phyloP scores from a whole-genome alignment of 1,140 invertebrate species.

The Anastrepha obliqua region DNA sequence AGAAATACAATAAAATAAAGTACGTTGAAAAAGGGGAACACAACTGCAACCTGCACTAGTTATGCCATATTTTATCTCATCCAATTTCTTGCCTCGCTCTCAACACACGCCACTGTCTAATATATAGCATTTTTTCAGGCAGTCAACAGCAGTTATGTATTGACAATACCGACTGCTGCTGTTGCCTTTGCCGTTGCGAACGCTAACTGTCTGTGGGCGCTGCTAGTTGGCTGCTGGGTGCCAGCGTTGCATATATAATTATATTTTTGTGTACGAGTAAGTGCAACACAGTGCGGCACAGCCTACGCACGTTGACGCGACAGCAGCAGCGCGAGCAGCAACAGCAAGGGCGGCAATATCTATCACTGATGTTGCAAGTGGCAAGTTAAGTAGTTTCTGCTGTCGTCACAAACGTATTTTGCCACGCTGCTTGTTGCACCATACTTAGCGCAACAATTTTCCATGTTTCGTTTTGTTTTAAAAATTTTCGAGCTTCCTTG shows the following conservation, averaged over 20 bases:
- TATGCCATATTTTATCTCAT: too few relatives aligned
- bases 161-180: not conserved
- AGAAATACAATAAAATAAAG: too few relatives aligned
- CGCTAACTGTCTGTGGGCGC: not conserved
- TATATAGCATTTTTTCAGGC: not conserved
- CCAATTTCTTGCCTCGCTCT: not conserved
- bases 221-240: not conserved
- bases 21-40: too few relatives aligned
- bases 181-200: not conserved
- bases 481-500: not conserved
- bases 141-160: not conserved
- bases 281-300: not conserved
- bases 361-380: not conserved
- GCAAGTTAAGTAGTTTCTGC: slow-evolving; percentile 36
- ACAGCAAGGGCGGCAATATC: slow-evolving; percentile 33
- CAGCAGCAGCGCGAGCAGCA: slow-evolving; percentile 22
- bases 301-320: slow-evolving; percentile 11
- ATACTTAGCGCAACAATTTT: not conserved
- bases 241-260: not conserved
- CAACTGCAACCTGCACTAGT: too few relatives aligned
- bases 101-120: not conserved
- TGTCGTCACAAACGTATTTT: slow-evolving; percentile 20
- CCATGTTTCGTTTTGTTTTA: not conserved
- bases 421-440: not conserved
- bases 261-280: not conserved